Conservation (phyloP, 2,888 invertebrate genomes). For the Pyrrhosoma nymphula region DNA sequence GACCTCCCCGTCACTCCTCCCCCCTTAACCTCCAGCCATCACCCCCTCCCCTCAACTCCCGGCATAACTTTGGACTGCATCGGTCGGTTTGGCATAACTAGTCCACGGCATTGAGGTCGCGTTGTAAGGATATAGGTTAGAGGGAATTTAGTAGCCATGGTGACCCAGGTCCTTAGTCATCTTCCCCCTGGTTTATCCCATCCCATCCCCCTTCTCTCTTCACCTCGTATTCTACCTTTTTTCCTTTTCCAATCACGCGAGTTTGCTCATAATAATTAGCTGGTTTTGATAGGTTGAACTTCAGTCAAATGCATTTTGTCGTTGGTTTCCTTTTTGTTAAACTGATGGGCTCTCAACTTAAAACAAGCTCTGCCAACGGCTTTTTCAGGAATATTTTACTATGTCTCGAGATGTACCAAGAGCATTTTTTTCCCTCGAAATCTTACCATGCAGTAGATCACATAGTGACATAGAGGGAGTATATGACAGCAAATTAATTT, state of each 20-base stretch:
- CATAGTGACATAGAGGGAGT: too few relatives aligned
- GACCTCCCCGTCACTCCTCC: not conserved
- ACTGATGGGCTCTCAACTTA: not conserved
- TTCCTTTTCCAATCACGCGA: not conserved
- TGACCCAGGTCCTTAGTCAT: not conserved
- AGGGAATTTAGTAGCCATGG: slow-evolving; percentile 41
- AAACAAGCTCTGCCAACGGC: not conserved
- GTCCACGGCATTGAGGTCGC: slow-evolving; percentile 66
- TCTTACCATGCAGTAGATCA: too few relatives aligned
- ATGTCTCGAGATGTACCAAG: too few relatives aligned
- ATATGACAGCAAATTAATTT: too few relatives aligned
- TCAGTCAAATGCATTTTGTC: not conserved
- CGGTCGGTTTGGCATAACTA: slow-evolving; percentile 61
- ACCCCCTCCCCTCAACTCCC: not conserved
- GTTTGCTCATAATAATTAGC: not conserved
- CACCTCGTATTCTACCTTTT: not conserved
- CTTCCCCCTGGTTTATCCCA: not conserved
- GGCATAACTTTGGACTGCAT: slow-evolving; percentile 62
- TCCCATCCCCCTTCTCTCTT: not conserved
- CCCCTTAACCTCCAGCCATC: not conserved
- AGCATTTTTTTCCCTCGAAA: too few relatives aligned
- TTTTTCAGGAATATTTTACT: too few relatives aligned
- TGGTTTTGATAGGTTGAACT: not conserved
- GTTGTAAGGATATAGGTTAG: slow-evolving; percentile 58
- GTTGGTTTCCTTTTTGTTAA: not conserved